Evolutionary conservation across 2,888 invertebrate genomes (phyloP), one percentile per base, ranked within the genome.

Genomic region (Drosophila tanythrix): DNA sequence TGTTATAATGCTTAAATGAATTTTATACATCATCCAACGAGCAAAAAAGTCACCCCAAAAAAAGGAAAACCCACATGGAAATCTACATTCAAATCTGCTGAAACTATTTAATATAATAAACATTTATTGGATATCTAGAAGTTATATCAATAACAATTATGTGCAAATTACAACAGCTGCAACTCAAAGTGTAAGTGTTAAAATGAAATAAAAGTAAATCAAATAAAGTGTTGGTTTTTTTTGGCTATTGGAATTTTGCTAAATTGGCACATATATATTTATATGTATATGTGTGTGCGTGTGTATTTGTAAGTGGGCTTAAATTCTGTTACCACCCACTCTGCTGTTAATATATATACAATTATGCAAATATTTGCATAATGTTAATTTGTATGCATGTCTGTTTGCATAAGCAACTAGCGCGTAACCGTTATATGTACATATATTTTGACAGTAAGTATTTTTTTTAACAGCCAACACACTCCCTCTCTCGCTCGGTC

Each of bases 31-130:
- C 27, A 58, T 31, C 5, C 27, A 15, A 15, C 33, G 48, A 15
- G 27, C 43, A 55, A 33, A 40, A 58, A 62, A 68, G 53, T 27
- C 67, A 62, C 58, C 50, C 57, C 33, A 35, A 40, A 46, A 46
- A 46, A 21, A 25, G 25, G 25, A 15, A 46, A 25, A 31, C 29
- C 27, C n/a, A 36, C 46, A 21, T 33, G 56, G 51, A 62, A 51
- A 57, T 11, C 40, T 48, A 33, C 48, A 33, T 62, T 51, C 43
- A 38, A 68, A 63, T 59, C 29, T 46, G 38, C 25, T 62, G n/a
- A 36, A 52, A 51, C 6, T 15, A 46, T 27, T 48, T 25, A 29
- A 58, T 53, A 35, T 40, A 48, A 25, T 25, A 46, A 46, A 25
- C 25, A 25, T 46, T 8, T 46, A 46, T 25, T 46, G 25, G 25